Percentiles rank a stretch among this genome's conserved stretches.
Evolutionary conservation across 2,888 invertebrate species (phyloP).

Genomic region (Dynastes grantii): DNA sequence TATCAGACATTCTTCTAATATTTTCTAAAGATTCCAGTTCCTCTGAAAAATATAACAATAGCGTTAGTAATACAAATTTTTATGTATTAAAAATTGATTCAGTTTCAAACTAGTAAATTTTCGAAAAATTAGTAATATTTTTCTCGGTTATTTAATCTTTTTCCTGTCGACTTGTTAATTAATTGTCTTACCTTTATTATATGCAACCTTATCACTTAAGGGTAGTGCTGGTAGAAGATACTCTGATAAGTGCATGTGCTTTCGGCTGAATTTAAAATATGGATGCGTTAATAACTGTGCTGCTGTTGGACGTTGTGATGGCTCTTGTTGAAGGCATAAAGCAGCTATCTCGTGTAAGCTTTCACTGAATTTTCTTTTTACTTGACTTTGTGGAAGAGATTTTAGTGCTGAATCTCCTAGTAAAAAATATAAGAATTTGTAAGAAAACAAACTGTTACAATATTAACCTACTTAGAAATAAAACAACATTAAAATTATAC

Average conservation of each 20-base stretch:
- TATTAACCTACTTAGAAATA: background rate
- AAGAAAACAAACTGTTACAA: background rate
- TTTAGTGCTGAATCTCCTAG: constrained; percentile 63
- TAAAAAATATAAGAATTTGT: background rate
- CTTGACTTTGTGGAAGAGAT: constrained; percentile 66
- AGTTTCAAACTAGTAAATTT: too few species aligned
- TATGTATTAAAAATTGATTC: background rate
- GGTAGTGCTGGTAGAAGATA: constrained; percentile 81
- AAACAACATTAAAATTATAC: background rate
- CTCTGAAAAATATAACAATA: constrained; percentile 70
- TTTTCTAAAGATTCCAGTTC: constrained; percentile 76
- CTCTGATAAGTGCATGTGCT: constrained; percentile 76
- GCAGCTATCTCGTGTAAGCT: constrained; percentile 86
- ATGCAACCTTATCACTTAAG: constrained; percentile 74
- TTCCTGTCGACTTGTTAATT: background rate
- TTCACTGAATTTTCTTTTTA: constrained; percentile 80
- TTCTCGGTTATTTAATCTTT: too few species aligned
- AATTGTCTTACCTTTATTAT: constrained; percentile 71
- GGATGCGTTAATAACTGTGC: constrained; percentile 80
- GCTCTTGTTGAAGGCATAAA: constrained; percentile 80
- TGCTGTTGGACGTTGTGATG: constrained; percentile 80
- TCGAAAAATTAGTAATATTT: too few species aligned
- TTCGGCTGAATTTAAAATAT: constrained; percentile 84
- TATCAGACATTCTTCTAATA: constrained; percentile 75
- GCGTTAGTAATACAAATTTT: background rate